Conservation (phyloP, 2,113 vertebrate genomes). For the Onychostruthus taczanowskii region DNA sequence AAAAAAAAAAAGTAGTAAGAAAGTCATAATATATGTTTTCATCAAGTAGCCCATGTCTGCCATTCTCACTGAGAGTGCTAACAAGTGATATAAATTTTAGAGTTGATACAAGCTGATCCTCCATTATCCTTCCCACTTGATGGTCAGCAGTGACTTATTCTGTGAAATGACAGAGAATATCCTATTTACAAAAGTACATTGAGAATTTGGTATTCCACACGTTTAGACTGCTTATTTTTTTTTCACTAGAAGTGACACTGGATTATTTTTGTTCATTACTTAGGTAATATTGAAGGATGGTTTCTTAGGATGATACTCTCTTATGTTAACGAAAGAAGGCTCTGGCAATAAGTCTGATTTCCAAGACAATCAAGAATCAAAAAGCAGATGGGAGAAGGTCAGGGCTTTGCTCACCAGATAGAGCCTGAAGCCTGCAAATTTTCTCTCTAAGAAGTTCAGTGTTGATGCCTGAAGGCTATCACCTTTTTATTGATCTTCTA, state of each 20-base stretch:
- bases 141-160: background rate
- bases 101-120: background rate
- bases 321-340: background rate
- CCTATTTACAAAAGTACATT: background rate
- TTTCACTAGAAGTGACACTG: background rate
- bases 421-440: background rate
- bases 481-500: background rate
- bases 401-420: background rate
- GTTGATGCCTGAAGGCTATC: background rate
- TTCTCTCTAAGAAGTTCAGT: background rate
- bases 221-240: background rate
- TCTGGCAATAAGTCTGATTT: background rate
- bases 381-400: background rate
- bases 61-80: background rate
- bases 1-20: background rate
- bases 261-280: background rate
- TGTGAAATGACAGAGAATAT: background rate
- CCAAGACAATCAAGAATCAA: background rate
- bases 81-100: background rate
- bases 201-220: background rate
- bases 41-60: background rate
- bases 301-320: background rate
- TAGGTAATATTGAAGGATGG: background rate
- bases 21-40: background rate
- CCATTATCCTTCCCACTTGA: fast-evolving